phyloP scores from a whole-genome alignment of 1,140 invertebrate genomes.

The Drosophila arawakana region DNA sequence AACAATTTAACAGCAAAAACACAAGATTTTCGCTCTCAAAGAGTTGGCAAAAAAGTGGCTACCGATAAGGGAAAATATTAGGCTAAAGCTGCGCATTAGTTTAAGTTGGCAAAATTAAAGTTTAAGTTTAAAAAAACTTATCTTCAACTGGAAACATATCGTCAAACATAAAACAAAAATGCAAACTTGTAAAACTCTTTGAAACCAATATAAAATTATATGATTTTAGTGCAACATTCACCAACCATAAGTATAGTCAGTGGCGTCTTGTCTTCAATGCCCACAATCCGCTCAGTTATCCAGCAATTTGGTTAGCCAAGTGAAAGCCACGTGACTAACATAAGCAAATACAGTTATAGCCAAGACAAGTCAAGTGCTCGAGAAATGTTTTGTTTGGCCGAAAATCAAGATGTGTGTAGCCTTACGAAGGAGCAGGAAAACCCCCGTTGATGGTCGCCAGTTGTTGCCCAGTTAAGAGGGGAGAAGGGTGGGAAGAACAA shows the following conservation, averaged over 20 bases:
- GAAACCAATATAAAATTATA: too few species aligned
- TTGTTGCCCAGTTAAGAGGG: conserved; percentile 54
- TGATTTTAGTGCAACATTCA: neutral
- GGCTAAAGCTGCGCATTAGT: neutral
- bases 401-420: conserved; percentile 78
- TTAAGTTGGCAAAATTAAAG: neutral
- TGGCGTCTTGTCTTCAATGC: neutral
- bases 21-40: conserved; percentile 31
- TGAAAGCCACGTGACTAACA: conserved; percentile 79
- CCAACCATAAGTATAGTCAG: conserved; percentile 9
- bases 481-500: neutral
- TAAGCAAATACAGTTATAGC: conserved; percentile 77
- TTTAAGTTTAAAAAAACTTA: too few species aligned
- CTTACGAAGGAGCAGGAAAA: conserved; percentile 24
- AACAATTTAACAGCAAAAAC: conserved; percentile 47
- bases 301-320: conserved; percentile 73
- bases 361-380: conserved; percentile 71
- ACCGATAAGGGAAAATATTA: conserved; percentile 27
- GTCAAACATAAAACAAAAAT: too few species aligned
- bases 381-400: conserved; percentile 80
- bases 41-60: conserved; percentile 45
- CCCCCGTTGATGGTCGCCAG: conserved; percentile 25
- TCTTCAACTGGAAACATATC: too few species aligned
- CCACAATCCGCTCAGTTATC: conserved; percentile 27
- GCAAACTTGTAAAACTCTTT: too few species aligned